Evolutionary conservation across 2,888 invertebrate species (phyloP).

Genomic region (Eupsilia transversa): DNA sequence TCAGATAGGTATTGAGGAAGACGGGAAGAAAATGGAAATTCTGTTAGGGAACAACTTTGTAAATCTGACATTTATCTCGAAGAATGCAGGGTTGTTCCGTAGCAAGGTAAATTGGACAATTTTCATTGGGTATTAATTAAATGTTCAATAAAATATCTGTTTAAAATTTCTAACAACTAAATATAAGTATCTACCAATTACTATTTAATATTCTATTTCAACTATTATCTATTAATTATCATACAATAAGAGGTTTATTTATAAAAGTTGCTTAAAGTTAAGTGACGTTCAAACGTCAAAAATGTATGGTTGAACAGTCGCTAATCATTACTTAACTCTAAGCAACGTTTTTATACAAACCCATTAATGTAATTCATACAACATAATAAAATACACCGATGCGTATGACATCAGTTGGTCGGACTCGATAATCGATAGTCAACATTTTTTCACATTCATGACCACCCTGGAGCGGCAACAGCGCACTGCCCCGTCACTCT

Average conservation of each 20-base stretch:
- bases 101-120: background rate
- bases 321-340: too few relatives aligned
- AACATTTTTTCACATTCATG: background rate
- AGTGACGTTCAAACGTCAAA: too few relatives aligned
- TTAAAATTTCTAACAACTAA: background rate
- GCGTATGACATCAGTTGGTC: background rate
- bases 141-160: background rate
- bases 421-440: background rate
- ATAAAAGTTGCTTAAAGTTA: too few relatives aligned
- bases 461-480: background rate
- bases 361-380: background rate
- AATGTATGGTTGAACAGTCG: too few relatives aligned
- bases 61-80: slow-evolving; percentile 6
- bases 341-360: too few relatives aligned
- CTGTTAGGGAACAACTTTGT: slow-evolving; percentile 4
- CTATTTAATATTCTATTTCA: background rate
- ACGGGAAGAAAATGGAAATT: slow-evolving; percentile 20
- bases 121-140: background rate
- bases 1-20: slow-evolving; percentile 37
- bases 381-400: background rate
- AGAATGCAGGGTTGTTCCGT: background rate
- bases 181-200: background rate
- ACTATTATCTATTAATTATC: background rate
- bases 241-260: too few relatives aligned
- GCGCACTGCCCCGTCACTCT: background rate